These are phyloP conservation scores for Trogon surrucura DNA, from an alignment of 2,113 vertebrate species.

Conservation along the genomic window DNA sequence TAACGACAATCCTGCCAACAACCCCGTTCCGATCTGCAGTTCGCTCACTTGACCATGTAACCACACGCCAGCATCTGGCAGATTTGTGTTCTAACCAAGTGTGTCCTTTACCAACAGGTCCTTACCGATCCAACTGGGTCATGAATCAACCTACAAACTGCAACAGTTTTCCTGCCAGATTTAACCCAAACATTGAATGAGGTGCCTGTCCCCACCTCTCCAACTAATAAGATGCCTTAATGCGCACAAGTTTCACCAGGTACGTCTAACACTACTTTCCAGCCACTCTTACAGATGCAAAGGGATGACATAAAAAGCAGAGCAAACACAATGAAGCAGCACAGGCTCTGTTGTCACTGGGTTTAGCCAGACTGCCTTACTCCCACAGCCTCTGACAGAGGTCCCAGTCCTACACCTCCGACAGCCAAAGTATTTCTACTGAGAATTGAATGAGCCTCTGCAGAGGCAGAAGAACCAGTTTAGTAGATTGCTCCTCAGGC, in stretches of 20 bases:
- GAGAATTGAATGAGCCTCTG: background rate
- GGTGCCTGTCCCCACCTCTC: background rate
- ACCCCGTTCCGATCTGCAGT: fast-evolving
- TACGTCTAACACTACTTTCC: background rate
- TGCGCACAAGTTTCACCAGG: background rate
- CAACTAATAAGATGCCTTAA: background rate
- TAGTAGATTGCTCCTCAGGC: background rate
- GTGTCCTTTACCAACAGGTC: background rate
- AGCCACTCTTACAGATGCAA: background rate
- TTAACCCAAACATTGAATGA: background rate
- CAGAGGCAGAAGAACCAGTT: background rate
- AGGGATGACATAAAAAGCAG: background rate
- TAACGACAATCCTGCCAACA: background rate
- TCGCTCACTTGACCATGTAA: background rate
- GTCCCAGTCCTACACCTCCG: background rate
- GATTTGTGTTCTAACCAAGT: background rate
- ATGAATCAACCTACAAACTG: background rate
- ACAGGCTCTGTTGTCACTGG: background rate
- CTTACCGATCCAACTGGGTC: background rate
- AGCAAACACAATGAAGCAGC: background rate
- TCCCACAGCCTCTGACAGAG: background rate
- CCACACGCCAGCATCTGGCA: background rate
- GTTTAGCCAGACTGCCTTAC: background rate
- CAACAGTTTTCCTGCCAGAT: background rate
- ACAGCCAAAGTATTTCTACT: background rate